Evolutionary conservation across 2,797 vertebrate species (phyloP), one percentile per base, ranked within the genome.

Genomic region (Leucoraja ocellata): DNA sequence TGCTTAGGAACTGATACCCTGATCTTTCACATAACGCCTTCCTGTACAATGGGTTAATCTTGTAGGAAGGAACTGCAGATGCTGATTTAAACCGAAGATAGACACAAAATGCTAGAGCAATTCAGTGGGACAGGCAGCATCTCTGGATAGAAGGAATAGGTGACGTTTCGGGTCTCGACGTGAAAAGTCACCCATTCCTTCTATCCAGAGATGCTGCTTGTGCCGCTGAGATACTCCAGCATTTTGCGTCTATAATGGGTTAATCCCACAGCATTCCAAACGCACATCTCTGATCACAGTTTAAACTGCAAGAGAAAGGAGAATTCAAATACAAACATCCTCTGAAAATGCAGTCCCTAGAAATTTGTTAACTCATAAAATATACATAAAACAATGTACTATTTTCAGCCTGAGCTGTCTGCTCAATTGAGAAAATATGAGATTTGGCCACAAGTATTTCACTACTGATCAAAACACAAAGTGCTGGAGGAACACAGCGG

Each of bases 341-440:
- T 88, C 5, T 54, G 54, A 65, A 88, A 88, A 13, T 32, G 5
- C 39, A 54, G 21, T 23, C 21, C 81, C 23, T 14, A 88, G 84
- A 86, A 86, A 65, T 86, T 32, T 86, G 61, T 86, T 32, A 65
- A 88, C 58, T 86, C 83, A 86, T 61, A 86, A 86, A 86, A 86
- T 63, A 65, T 63, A 86, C 16, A 88, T 88, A 28, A 63, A 63
- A 21, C 1, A 0, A 32, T n/a, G 3, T 88, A 86, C 13, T 65
- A 32, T 88, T 88, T 65, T 88, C 84, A 65, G 28, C 28, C 16
- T 6, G 83, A 11, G n/a, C 28, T 65, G 1, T 1, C 32, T 86
- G 6, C 58, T 32, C 13, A 63, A 5, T 32, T 86, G 83, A 63
- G 83, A 32, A 28, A 63, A 63, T n/a, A 61, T 86, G 58, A 86